A percentile compares a stretch with the other conserved stretches of the same genome.
Conservation (phyloP, 2,888 invertebrate species). For the Lasioglossum morio region DNA sequence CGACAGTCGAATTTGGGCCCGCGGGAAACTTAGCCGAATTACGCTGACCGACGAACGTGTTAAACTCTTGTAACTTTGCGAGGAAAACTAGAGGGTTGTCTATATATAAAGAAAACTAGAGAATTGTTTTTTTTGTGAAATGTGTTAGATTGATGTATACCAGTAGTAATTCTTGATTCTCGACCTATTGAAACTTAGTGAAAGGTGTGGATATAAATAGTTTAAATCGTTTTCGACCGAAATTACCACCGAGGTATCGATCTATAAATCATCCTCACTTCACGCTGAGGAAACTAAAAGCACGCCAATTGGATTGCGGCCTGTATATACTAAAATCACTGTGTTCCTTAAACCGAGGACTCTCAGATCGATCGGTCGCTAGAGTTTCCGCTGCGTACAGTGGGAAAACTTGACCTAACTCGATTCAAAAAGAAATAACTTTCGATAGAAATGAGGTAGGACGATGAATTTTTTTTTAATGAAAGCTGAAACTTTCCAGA, state of each 20-base stretch:
- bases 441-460: too few relatives aligned
- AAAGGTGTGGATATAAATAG: background rate
- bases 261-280: background rate
- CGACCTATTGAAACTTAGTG: background rate
- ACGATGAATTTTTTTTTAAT: too few relatives aligned
- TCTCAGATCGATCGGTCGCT: slow-evolving; percentile 18
- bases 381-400: background rate
- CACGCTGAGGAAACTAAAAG: background rate
- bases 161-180: background rate
- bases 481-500: too few relatives aligned
- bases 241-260: background rate
- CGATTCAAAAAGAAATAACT: too few relatives aligned
- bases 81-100: background rate
- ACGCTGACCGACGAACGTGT: too few relatives aligned
- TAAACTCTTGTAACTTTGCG: background rate
- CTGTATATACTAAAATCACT: background rate
- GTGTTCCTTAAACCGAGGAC: background rate
- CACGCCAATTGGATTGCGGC: background rate
- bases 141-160: background rate
- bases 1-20: too few relatives aligned
- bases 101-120: background rate
- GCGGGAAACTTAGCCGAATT: too few relatives aligned
- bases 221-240: background rate
- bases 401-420: too few relatives aligned
- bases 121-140: background rate